Base-by-base conservation (phyloP, 2,888 invertebrate species). In the Troides aeacus region DNA sequence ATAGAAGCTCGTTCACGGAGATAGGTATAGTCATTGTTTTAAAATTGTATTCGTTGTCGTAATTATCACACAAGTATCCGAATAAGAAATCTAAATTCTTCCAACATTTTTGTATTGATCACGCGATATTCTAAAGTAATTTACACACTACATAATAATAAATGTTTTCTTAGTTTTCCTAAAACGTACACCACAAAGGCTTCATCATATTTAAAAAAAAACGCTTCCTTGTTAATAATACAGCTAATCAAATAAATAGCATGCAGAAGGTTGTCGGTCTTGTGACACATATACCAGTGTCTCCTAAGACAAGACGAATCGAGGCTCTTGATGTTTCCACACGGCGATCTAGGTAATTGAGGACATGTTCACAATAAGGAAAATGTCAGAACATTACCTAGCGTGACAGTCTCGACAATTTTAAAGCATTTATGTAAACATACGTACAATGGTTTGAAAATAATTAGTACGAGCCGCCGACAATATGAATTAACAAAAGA, bases 261-360 rank as follows among this genome's bases (percentile, higher is more conserved):
- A 60, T 53, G 24, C 70, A 63, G 63, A 70, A 70, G 62, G 62
- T 42, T 66, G 62, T 62, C 62, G 46, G 61, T 58, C 23, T n/a
- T n/a, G n/a, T 62, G 62, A 66, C 42, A 53, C 18, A 53, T n/a
- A n/a, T n/a, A 18, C 18, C 53, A 15, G 46, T 53, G 53, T n/a
- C 53, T n/a, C 18, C 53, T 58, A 30, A 46, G 57, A 62, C 62
- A 60, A 66, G 56, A 66, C 58, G 24, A 39, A 66, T 70, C 36
- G 24, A 66, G 24, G 18, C 36, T 59, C 36, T 24, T 42, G 61
- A 42, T 61, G 67, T 64, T 64, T 67, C 66, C 63, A 57, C 59
- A 21, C 61, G 63, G 68, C 60, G 64, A 69, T 63, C 56, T 67
- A 69, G 65, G 65, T 72, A 69, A 72, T 71, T 65, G 69, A 71